phyloP scores from a whole-genome alignment of 2,888 invertebrate genomes.

The Anoncus sp. region DNA sequence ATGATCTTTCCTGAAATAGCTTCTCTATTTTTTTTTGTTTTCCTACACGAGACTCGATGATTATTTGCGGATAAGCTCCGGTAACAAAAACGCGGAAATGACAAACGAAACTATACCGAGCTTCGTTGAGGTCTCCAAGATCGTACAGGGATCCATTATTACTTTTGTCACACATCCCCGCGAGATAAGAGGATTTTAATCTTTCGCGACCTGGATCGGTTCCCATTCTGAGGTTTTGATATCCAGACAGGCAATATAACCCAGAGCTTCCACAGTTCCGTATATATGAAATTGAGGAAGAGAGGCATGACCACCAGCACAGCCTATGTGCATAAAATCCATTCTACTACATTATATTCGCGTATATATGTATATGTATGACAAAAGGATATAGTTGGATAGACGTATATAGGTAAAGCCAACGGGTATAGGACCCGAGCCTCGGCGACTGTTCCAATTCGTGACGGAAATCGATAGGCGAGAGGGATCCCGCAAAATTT shows the following conservation, averaged over 20 bases:
- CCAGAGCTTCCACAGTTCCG: not conserved
- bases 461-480: conserved; percentile 59
- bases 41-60: no score
- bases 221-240: conserved; percentile 38
- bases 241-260: conserved; percentile 37
- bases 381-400: conserved; percentile 28
- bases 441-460: conserved; percentile 58
- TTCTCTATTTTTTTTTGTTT: no score
- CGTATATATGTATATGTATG: not conserved
- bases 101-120: not conserved
- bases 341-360: conserved; percentile 3
- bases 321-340: conserved; percentile 19
- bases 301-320: not conserved
- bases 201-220: conserved; percentile 36
- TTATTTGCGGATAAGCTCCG: no score
- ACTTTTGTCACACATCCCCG: conserved; percentile 27
- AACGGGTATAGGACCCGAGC: conserved; percentile 27
- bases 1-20: no score
- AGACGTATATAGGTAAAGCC: conserved; percentile 32
- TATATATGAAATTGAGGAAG: conserved; percentile 13
- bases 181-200: conserved; percentile 44
- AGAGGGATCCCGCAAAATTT: conserved; percentile 47
- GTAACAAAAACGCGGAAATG: not conserved
- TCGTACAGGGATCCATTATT: conserved; percentile 18
- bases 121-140: not conserved